Conservation (phyloP, 2,113 vertebrate species). For the Tapirus terrestris region DNA sequence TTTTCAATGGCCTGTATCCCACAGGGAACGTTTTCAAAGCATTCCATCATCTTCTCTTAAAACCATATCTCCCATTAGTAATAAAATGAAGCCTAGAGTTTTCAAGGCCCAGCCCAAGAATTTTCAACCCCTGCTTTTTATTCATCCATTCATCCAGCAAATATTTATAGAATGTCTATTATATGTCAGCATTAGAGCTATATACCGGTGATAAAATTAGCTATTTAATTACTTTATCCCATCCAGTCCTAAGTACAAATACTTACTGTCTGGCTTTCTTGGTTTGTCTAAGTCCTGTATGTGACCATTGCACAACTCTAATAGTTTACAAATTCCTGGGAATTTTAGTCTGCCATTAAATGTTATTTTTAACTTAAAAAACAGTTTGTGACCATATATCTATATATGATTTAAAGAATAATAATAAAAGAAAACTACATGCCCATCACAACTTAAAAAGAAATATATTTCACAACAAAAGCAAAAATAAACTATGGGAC, state of each 20-base stretch:
- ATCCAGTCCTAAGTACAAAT: background rate
- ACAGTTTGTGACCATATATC: background rate
- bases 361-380: conserved; percentile 33
- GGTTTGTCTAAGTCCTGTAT: background rate
- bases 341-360: background rate
- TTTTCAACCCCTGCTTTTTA: background rate
- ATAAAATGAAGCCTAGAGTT: conserved; percentile 16
- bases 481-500: background rate
- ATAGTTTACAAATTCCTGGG: background rate
- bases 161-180: background rate
- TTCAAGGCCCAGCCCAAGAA: background rate
- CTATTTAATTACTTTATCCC: background rate
- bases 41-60: background rate
- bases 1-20: background rate
- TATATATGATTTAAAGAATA: background rate
- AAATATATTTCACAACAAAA: background rate
- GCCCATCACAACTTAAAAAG: background rate
- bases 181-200: background rate
- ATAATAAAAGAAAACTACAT: background rate
- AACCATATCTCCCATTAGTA: background rate
- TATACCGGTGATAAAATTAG: background rate
- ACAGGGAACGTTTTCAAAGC: conserved; percentile 38
- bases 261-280: background rate
- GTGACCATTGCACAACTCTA: background rate
- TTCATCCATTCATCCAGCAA: background rate